Conservation (phyloP, 2,797 vertebrate species). For the Ibycter americanus region DNA sequence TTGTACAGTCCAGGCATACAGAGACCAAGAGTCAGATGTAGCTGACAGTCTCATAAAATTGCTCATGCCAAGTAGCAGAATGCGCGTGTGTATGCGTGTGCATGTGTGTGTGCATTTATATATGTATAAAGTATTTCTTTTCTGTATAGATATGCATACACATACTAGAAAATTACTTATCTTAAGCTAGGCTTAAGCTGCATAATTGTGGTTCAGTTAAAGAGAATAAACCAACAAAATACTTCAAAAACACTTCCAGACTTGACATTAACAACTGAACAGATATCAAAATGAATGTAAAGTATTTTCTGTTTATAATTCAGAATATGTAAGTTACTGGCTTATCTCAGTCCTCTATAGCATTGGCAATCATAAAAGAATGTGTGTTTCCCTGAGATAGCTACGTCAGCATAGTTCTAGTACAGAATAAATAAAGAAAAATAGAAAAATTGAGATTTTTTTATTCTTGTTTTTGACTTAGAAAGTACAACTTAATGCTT, state of each 20-base stretch:
- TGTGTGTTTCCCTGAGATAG: constrained; percentile 34
- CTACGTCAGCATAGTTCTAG: not conserved
- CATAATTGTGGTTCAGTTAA: not conserved
- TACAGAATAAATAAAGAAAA: not conserved
- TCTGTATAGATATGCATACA: not conserved
- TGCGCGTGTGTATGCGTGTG: not conserved
- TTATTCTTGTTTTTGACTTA: not conserved
- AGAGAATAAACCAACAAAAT: not conserved
- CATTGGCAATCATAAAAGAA: constrained; percentile 7
- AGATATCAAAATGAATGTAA: constrained; percentile 7
- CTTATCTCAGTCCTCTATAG: not conserved
- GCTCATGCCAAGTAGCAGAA: not conserved
- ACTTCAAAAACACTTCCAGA: not conserved
- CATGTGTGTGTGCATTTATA: not conserved
- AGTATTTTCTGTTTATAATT: not conserved
- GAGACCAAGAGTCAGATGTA: not conserved
- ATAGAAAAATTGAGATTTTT: not conserved
- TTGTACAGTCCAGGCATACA: not conserved
- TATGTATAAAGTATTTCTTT: not conserved
- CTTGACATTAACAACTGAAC: not conserved
- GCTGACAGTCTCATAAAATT: not conserved
- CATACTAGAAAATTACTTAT: not conserved
- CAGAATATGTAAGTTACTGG: not conserved
- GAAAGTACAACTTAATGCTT: not conserved
- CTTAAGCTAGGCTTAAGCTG: not conserved